Conservation (phyloP, 2,797 vertebrate genomes). For the Ibycter americanus region DNA sequence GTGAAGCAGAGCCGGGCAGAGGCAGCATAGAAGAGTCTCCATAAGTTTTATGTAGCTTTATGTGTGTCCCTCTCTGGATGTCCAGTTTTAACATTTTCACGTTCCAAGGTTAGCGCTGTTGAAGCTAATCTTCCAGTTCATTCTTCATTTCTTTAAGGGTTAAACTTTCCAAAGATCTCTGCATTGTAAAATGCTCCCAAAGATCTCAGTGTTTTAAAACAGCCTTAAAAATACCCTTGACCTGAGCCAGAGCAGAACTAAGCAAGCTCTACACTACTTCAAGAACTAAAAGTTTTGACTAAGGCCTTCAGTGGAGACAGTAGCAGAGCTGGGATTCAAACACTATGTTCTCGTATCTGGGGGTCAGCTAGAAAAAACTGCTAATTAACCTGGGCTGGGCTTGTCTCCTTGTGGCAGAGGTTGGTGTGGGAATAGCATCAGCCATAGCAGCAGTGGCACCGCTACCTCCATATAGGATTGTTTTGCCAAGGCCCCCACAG, state of each 20-base stretch:
- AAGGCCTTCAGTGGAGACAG: background rate
- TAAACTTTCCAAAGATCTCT: background rate
- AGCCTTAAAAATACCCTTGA: background rate
- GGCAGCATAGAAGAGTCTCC: background rate
- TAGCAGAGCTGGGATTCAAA: constrained; percentile 13
- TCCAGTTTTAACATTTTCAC: background rate
- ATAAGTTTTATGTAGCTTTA: background rate
- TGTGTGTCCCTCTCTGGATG: background rate
- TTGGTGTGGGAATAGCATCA: background rate
- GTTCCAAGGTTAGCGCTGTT: background rate
- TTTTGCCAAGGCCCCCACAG: background rate
- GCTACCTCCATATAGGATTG: background rate
- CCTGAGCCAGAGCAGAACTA: background rate
- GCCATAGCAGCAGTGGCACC: background rate
- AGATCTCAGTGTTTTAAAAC: background rate
- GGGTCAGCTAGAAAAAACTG: constrained; percentile 8
- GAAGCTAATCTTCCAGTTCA: background rate
- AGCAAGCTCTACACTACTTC: constrained; percentile 24
- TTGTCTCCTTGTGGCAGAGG: background rate
- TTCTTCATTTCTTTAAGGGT: background rate
- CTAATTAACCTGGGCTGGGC: background rate
- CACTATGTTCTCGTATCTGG: background rate
- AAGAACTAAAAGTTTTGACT: constrained; percentile 8
- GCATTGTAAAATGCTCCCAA: background rate
- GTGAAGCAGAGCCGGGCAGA: background rate